A percentile compares a stretch with the other conserved stretches of the same genome.
These are phyloP conservation scores for Pelecanus crispus DNA, from an alignment of 2,113 vertebrate species.

Conservation along the genomic window DNA sequence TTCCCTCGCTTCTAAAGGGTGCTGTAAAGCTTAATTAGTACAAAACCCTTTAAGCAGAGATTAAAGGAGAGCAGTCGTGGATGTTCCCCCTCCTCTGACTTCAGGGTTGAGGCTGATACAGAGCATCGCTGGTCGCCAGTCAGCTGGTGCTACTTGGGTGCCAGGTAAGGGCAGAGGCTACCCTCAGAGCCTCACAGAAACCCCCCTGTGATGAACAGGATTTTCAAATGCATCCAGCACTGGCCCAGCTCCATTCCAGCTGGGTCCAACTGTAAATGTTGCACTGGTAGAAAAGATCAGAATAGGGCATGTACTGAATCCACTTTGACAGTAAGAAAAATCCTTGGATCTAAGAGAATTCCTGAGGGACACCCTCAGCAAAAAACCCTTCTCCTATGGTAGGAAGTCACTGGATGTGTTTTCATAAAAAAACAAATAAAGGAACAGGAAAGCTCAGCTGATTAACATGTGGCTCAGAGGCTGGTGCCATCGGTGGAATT, in stretches of 20 bases:
- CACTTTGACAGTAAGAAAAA: background rate
- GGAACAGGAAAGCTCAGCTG: too few species aligned
- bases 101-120: background rate
- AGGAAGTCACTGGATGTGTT: background rate
- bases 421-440: background rate
- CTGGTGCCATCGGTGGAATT: too few species aligned
- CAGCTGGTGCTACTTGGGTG: rapidly evolving
- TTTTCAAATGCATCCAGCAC: background rate
- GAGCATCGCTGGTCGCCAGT: background rate
- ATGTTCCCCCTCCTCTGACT: background rate
- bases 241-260: background rate
- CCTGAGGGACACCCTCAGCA: background rate
- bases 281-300: background rate
- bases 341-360: background rate
- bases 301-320: background rate
- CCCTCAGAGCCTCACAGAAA: background rate
- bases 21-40: conserved; percentile 5
- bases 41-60: background rate
- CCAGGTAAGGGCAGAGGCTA: background rate
- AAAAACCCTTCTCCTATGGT: background rate
- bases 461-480: too few species aligned
- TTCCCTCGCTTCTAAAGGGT: background rate
- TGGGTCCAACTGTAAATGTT: background rate
- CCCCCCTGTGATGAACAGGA: too few species aligned
- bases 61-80: background rate